A percentile compares a stretch with the other conserved stretches of the same genome.
These are phyloP conservation scores for Sarotherodon lohbergeri DNA, from an alignment of 2,113 vertebrate species.

Conservation along the genomic window DNA sequence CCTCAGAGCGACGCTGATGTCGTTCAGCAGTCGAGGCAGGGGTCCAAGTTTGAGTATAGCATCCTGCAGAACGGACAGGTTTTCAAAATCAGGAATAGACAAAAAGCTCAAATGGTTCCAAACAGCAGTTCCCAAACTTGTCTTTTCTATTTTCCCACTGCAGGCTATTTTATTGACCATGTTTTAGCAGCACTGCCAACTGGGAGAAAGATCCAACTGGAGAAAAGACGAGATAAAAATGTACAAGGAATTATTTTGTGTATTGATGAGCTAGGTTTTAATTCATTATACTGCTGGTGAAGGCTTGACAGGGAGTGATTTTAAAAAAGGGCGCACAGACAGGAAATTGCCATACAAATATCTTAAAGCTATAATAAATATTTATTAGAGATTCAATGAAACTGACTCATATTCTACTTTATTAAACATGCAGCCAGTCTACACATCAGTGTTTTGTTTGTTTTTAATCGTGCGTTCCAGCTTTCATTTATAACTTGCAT, in stretches of 20 bases:
- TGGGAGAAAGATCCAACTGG: not conserved
- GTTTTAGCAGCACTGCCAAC: not conserved
- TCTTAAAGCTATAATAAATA: not conserved
- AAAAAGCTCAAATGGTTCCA: not conserved
- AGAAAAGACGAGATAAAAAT: not conserved
- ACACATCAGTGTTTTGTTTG: not conserved
- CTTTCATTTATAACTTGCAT: not conserved
- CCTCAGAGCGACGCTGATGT: conserved; percentile 92
- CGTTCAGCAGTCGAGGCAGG: conserved; percentile 87
- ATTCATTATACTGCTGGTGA: not conserved
- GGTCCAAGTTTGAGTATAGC: conserved; percentile 94
- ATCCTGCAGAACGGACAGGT: conserved; percentile 69
- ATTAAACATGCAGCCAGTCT: not conserved
- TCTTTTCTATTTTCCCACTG: not conserved
- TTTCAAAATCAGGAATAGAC: not conserved
- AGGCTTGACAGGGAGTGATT: not conserved
- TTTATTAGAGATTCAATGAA: not conserved
- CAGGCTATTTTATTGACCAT: not conserved
- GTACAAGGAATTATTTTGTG: not conserved
- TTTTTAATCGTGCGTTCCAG: not conserved
- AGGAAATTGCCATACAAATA: not conserved
- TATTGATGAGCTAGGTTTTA: not conserved
- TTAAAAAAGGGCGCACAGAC: not conserved
- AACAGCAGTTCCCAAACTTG: not conserved
- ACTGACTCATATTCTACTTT: not conserved